Base-by-base conservation (phyloP, 2,113 vertebrate genomes). In the Urocynchramus pylzowi region DNA sequence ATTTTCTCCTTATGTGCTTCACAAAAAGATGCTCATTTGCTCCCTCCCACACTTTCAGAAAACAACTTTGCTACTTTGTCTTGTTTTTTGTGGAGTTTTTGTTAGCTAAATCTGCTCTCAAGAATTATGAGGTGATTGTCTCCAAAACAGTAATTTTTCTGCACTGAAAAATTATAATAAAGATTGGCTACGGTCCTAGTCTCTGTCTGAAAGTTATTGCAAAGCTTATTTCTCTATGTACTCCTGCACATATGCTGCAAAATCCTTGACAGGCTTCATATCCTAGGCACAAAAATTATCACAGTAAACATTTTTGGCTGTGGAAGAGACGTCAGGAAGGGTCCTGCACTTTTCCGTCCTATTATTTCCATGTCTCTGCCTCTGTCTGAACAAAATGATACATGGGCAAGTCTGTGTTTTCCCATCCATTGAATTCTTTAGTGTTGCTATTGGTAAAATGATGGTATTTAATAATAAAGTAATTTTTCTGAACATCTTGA, bases 31-130 rank as follows among this genome's bases (percentile, higher is more conserved):
- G 60, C 27, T 94, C 69, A 61, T 95, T 93, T 94, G 39, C 28
- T 93, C 74, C 89, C 77, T 94, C 88, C 90, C 27, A 94, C 83
- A 37, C 53, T 90, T 95, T 84, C 73, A 90, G 85, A 85, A 93
- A 93, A 90, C n/a, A 89, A 64, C 79, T 87, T 82, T 22, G 26
- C 13, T 11, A 5, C 56, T 84, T 89, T 3, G 13, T 88, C 73
- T 31, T 4, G 3, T 74, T 68, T 88, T 96, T 65, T 2, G 9
- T 27, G 23, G 1, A 1, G 0, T 35, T 84, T 81, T 84, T 41
- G 41, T 82, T 61, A 90, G 80, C 80, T 92, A 69, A 96, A 95
- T 80, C 30, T 85, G 35, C 67, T 85, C 57, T 69, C 31, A 52
- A 77, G 39, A 1, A 0, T 88, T 75, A 69, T 92, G 68, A 42